Conservation (phyloP, 2,888 invertebrate species). For the Tupiocoris notatus region DNA sequence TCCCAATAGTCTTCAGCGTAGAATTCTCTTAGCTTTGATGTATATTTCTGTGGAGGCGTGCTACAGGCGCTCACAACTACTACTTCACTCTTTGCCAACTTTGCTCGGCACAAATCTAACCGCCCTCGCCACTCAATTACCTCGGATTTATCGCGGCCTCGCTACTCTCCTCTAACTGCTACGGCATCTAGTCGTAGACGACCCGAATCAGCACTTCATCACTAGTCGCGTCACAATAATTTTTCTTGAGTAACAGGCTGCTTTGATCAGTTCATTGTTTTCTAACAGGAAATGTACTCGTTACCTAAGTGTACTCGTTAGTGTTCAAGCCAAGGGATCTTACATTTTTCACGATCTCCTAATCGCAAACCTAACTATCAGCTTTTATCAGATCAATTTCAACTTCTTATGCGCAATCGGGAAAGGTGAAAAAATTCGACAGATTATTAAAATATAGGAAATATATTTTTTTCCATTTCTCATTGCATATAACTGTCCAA, state of each 20-base stretch:
- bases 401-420: too few species aligned
- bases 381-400: too few species aligned
- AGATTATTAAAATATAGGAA: too few species aligned
- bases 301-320: too few species aligned
- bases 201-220: background rate
- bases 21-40: background rate
- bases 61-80: background rate
- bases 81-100: background rate
- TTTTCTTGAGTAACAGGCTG: background rate
- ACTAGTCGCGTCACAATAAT: background rate
- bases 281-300: too few species aligned
- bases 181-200: background rate
- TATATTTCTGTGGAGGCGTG: background rate
- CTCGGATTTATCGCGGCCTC: conserved; percentile 9
- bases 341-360: too few species aligned
- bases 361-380: too few species aligned
- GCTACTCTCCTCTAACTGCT: background rate
- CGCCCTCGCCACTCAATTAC: conserved; percentile 14
- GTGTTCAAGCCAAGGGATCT: too few species aligned
- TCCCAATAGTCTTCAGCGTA: conserved; percentile 11
- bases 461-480: too few species aligned
- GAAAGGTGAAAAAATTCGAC: too few species aligned
- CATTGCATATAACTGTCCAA: too few species aligned
- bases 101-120: conserved; percentile 8
- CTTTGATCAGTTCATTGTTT: too few species aligned